A percentile compares a stretch with the other conserved stretches of the same genome.
Evolutionary conservation across 2,113 vertebrate species (phyloP).

Genomic region (Paramisgurnus dabryanus): DNA sequence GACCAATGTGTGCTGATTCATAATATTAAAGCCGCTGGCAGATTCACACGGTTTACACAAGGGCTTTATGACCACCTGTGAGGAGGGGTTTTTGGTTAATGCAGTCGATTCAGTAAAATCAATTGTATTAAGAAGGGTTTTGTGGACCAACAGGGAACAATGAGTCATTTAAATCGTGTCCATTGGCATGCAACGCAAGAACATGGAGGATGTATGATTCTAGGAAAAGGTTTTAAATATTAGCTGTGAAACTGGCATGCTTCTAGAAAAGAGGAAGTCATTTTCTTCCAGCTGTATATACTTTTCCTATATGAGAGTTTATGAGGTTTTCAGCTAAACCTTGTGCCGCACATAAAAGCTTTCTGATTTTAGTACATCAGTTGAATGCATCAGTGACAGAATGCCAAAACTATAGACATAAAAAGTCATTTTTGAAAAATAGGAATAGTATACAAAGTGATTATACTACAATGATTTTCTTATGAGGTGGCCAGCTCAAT

Average conservation of each 20-base stretch:
- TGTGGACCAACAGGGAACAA: conserved; percentile 20
- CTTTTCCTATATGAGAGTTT: conserved; percentile 36
- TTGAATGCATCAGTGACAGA: neutral
- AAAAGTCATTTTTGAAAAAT: neutral
- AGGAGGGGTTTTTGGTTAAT: conserved; percentile 15
- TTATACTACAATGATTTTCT: conserved; percentile 4
- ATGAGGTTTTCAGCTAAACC: conserved; percentile 4
- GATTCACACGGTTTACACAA: conserved; percentile 34
- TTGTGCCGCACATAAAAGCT: neutral
- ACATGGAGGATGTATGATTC: conserved; percentile 16
- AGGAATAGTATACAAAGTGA: too few relatives aligned
- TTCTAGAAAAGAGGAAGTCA: conserved; percentile 41
- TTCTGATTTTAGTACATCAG: neutral
- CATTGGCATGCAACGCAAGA: conserved; percentile 1
- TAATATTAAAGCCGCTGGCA: conserved; percentile 39
- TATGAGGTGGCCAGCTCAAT: conserved; percentile 17
- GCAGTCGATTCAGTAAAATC: conserved; percentile 1
- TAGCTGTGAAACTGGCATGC: neutral
- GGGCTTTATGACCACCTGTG: conserved; percentile 39
- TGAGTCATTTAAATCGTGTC: conserved; percentile 6
- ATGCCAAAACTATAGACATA: neutral
- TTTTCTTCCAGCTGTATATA: conserved; percentile 6
- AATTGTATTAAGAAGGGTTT: conserved; percentile 11
- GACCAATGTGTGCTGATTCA: conserved; percentile 22
- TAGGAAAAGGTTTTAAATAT: conserved; percentile 29